Evolutionary conservation across 2,888 invertebrate species (phyloP), one percentile per base, ranked within the genome.

Genomic region (Protodeltote pygarga): DNA sequence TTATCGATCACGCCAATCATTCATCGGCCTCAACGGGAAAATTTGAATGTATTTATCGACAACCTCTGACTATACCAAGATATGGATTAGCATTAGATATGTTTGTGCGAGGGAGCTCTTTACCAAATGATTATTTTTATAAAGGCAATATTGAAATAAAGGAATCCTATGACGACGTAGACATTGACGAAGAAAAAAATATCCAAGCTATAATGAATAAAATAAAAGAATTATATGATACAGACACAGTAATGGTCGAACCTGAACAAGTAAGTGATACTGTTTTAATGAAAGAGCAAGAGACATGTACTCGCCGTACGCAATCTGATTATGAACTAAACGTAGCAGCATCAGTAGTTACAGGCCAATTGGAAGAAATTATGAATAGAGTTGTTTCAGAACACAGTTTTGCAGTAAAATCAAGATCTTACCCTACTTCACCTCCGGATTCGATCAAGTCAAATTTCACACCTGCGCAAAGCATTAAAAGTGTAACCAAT

Each of bases 1-100:
- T 94, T 8, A 81, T 94, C 19, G 94, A 94, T 69, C 61, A 83
- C 40, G 76, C 83, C 29, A 63, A 64, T 13, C 69, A 93, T 71
- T 63, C 87, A 0, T 77, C 68, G 13, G 85, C 93, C 0, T 49
- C 85, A 3, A 94, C 94, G 0, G 95, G 95, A 4, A 87, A 87
- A 14, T 95, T 95, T 58, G 93, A 94, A 79, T 87, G 92, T 37
- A 88, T 93, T 35, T 93, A 92, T 64, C 79, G 76, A 4, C 92
- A 92, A 42, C 81, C 85, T 2, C 76, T 88, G 65, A 82, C 84
- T 8, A 45, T 71, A 21, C 87, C 84, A 4, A 73, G 71, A 17
- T 86, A 77, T 53, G 75, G 76, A 1, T 59, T 58, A 5, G 73
- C 77, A 4, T 51, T 74, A 5, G 85, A 92, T 42, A 65, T 92